A percentile compares a stretch with the other conserved stretches of the same genome.
Evolutionary conservation across 2,113 vertebrate genomes (phyloP).

Genomic region (Ranitomeya imitator): DNA sequence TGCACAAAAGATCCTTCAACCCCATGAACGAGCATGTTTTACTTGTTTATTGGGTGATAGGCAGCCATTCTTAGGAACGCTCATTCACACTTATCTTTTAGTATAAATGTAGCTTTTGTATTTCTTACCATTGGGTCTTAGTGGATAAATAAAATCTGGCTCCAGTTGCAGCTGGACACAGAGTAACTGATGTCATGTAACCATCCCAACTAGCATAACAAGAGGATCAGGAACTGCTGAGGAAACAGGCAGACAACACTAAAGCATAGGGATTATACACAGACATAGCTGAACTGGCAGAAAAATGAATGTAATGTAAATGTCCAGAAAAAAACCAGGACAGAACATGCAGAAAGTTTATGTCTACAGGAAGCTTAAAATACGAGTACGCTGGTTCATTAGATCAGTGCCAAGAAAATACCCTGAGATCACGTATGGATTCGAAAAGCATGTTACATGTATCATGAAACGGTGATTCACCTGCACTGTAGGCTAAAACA

Average conservation of each 20-base stretch:
- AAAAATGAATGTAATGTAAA: slow-evolving; percentile 50
- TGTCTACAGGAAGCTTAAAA: slow-evolving; percentile 11
- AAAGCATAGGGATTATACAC: slow-evolving; percentile 56
- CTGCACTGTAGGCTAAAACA: background rate
- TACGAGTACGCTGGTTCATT: slow-evolving; percentile 13
- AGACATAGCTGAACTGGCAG: slow-evolving; percentile 55
- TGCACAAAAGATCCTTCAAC: too few relatives aligned
- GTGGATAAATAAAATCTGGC: slow-evolving; percentile 31
- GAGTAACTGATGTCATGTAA: slow-evolving; percentile 49
- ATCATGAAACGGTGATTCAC: background rate
- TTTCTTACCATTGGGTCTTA: slow-evolving; percentile 13
- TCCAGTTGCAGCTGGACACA: slow-evolving; percentile 12
- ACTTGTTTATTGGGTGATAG: too few relatives aligned
- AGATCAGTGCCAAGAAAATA: background rate
- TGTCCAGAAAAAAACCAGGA: slow-evolving; percentile 42
- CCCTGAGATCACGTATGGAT: background rate
- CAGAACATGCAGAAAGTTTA: slow-evolving; percentile 34
- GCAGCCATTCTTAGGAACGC: too few relatives aligned
- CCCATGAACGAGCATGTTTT: too few relatives aligned
- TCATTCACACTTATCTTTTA: too few relatives aligned
- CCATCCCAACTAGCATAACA: slow-evolving; percentile 40
- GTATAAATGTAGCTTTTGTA: background rate
- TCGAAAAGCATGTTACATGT: background rate
- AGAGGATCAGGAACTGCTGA: slow-evolving; percentile 57
- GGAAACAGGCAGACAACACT: slow-evolving; percentile 56